Evolutionary conservation across 2,888 invertebrate genomes (phyloP).

Genomic region (Chrysolina americana): DNA sequence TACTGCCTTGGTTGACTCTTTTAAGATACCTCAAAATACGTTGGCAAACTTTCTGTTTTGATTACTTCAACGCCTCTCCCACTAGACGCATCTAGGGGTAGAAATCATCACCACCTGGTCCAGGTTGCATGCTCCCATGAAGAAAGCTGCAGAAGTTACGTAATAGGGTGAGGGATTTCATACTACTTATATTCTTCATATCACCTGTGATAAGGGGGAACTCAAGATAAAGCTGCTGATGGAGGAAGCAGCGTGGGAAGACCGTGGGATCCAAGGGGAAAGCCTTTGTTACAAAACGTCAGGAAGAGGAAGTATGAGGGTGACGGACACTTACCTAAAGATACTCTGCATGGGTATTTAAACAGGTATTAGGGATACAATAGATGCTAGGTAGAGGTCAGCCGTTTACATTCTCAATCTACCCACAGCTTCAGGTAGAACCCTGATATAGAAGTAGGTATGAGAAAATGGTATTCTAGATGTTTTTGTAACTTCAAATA

Average conservation of each 20-base stretch:
- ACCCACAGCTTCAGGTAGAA: not conserved
- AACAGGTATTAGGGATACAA: not conserved
- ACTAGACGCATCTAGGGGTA: not conserved
- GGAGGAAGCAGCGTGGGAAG: conserved; percentile 12
- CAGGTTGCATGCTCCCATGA: not conserved
- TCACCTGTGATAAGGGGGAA: not conserved
- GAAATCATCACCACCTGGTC: not conserved
- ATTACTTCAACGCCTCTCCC: not conserved
- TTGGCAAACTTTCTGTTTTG: not conserved
- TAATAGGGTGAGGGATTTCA: not conserved
- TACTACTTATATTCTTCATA: not conserved
- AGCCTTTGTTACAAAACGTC: not conserved
- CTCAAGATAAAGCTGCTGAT: not conserved
- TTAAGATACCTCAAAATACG: too few species aligned
- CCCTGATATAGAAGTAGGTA: not conserved
- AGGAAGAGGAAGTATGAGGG: not conserved
- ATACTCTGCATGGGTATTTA: not conserved
- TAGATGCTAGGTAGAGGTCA: not conserved
- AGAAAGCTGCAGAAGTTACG: not conserved
- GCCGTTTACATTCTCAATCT: not conserved
- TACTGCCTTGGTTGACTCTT: too few species aligned
- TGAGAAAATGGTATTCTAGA: too few species aligned
- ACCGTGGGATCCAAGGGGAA: not conserved
- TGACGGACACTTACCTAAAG: not conserved
- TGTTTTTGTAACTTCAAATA: too few species aligned